These are phyloP conservation scores for Nemurella pictetii DNA, from an alignment of 2,888 invertebrate species.

Conservation along the genomic window DNA sequence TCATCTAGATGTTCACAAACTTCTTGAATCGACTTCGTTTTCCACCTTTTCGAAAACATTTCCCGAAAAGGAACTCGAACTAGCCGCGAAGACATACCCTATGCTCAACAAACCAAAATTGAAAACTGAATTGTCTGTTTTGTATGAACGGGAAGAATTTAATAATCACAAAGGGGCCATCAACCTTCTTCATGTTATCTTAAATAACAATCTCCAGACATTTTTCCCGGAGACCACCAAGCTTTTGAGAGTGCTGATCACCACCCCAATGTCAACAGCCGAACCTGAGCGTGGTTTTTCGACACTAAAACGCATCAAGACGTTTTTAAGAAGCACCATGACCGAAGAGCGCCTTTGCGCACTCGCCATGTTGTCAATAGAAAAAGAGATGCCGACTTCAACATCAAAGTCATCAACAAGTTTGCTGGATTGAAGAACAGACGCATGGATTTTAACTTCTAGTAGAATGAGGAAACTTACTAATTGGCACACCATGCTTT, in stretches of 20 bases:
- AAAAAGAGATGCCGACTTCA: slow-evolving; percentile 43
- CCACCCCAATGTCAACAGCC: slow-evolving; percentile 46
- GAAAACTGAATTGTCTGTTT: slow-evolving; percentile 44
- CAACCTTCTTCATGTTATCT: slow-evolving; percentile 41
- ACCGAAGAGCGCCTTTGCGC: slow-evolving; percentile 44
- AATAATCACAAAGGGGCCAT: slow-evolving; percentile 39
- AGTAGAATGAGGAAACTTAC: too few species aligned
- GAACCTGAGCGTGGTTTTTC: slow-evolving; percentile 46
- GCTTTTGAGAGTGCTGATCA: slow-evolving; percentile 45
- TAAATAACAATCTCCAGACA: slow-evolving; percentile 42
- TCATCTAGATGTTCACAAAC: too few species aligned
- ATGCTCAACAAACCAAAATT: slow-evolving; percentile 44
- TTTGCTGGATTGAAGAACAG: slow-evolving; percentile 39
- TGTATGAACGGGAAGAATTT: slow-evolving; percentile 45
- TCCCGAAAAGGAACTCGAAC: slow-evolving; percentile 39
- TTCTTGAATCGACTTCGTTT: slow-evolving; percentile 39
- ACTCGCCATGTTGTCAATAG: slow-evolving; percentile 44
- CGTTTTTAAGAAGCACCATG: slow-evolving; percentile 45
- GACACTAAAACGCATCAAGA: slow-evolving; percentile 45
- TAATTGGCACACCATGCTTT: too few species aligned
- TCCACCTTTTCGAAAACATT: slow-evolving; percentile 42
- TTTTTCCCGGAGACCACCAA: slow-evolving; percentile 44
- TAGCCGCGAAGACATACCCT: slow-evolving; percentile 40
- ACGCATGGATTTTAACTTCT: slow-evolving; percentile 37
- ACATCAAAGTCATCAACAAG: slow-evolving; percentile 40